Evolutionary conservation across 1,140 invertebrate genomes (phyloP).

Genomic region (Uloborus diversus): DNA sequence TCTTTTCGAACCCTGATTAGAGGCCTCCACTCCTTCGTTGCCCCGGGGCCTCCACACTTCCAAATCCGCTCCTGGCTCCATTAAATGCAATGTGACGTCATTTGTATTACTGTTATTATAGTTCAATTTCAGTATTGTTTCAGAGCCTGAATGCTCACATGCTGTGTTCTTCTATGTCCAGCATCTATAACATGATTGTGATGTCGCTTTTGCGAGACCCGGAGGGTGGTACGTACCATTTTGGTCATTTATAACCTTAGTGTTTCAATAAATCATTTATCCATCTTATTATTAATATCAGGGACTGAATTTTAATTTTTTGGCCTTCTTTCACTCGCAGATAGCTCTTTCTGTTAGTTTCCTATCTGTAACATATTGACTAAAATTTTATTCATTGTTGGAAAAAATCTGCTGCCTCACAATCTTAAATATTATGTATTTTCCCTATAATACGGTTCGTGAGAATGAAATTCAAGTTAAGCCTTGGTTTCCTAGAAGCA

Average conservation of each 20-base stretch:
- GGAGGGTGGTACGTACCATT: neutral
- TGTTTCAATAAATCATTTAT: no score
- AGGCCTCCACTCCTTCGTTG: neutral
- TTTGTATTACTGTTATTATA: neutral
- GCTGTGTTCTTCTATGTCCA: neutral
- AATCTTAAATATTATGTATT: no score
- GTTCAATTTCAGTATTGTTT: neutral
- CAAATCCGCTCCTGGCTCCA: neutral
- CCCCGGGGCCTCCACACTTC: no score
- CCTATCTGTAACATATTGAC: neutral
- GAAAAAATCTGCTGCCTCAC: no score
- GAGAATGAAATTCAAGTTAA: no score
- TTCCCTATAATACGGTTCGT: no score
- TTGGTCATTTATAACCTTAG: no score
- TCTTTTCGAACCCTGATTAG: neutral
- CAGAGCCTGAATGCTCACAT: slow-evolving; percentile 3
- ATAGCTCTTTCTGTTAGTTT: neutral
- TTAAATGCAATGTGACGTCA: neutral
- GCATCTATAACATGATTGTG: neutral
- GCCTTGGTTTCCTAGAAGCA: no score
- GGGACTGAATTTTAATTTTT: neutral
- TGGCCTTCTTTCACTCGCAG: no score
- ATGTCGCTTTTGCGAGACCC: neutral
- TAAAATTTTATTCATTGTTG: neutral
- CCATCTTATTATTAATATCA: neutral